Conservation (phyloP, 2,888 invertebrate species). For the Stenoptilia bipunctidactyla region DNA sequence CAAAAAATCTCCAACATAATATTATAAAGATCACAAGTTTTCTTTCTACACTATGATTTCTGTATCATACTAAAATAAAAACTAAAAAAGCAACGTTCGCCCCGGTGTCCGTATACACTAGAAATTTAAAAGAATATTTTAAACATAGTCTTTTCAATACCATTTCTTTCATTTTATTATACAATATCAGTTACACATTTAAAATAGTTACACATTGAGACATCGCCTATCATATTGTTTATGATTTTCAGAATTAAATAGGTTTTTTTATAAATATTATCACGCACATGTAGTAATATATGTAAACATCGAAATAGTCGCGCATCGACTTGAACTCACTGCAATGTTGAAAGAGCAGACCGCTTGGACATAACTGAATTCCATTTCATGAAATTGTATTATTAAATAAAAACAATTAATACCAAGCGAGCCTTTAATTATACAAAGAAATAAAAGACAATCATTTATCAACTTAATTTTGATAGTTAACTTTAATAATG, state of each 20-base stretch:
- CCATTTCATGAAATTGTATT: no score
- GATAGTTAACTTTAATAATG: conserved; percentile 1
- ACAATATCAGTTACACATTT: conserved; percentile 27
- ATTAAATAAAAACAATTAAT: no score
- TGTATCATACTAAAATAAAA: conserved; percentile 3
- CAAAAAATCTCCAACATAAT: conserved; percentile 5
- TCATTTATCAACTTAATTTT: conserved; percentile 6
- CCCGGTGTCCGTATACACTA: conserved; percentile 25
- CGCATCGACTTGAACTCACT: no score
- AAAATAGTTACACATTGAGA: conserved; percentile 7
- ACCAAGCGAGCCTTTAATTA: no score
- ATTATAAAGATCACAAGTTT: conserved; percentile 10
- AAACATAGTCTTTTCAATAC: conserved; percentile 25
- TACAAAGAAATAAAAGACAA: no score
- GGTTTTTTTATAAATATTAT: neutral
- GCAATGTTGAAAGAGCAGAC: no score
- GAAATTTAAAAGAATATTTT: conserved; percentile 36
- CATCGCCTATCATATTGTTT: no score
- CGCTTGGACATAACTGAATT: no score
- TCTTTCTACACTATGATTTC: conserved; percentile 13
- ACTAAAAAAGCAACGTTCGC: conserved; percentile 14
- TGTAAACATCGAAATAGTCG: no score
- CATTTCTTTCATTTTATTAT: conserved; percentile 31
- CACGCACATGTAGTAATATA: neutral
- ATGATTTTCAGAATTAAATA: neutral